Evolutionary conservation across 2,888 invertebrate genomes (phyloP), one percentile per base, ranked within the genome.

Genomic region (Agriopis leucophaearia): DNA sequence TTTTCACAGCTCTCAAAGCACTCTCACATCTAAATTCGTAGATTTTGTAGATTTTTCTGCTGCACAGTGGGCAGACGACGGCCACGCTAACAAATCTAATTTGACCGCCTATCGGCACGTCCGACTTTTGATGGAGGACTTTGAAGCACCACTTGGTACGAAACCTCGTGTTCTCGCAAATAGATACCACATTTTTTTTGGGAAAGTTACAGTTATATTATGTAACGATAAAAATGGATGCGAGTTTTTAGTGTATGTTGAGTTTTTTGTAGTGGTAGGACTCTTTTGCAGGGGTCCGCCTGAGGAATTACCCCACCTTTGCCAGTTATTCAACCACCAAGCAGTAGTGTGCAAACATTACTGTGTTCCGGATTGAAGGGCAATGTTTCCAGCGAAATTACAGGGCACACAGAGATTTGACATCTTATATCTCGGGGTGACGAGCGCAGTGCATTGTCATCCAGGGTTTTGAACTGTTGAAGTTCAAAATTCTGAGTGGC

Each of bases 61-160:
- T 63, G 59, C 75, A 74, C 77, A 74, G 70, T 72, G 71, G 72
- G 76, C 74, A 71, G 75, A 76, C 63, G 74, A 74, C 74, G 71
- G 71, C 64, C 78, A 73, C 81, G 76, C 90, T 91, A 91, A 91
- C 91, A 90, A 91, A 91, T 91, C 91, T 91, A 91, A 91, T 91
- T 91, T 90, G 83, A 71, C 73, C 80, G 78, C 83, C 86, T 81
- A 84, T 84, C 86, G 85, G 81, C 86, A 86, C 87, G 88, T 85
- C 83, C 78, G 82, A 84, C 86, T 86, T 90, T 90, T 91, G 91
- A 90, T 84, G 81, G 86, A 86, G 84, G 81, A 84, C 83, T 82
- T 85, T 88, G 83, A 81, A 90, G 88, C 78, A 84, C 84, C 84
- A 81, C 85, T 81, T 76, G 77, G 66, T 67, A 70, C 62, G 57